Evolutionary conservation across 2,797 vertebrate species (phyloP).

Genomic region (Hybognathus amarus): DNA sequence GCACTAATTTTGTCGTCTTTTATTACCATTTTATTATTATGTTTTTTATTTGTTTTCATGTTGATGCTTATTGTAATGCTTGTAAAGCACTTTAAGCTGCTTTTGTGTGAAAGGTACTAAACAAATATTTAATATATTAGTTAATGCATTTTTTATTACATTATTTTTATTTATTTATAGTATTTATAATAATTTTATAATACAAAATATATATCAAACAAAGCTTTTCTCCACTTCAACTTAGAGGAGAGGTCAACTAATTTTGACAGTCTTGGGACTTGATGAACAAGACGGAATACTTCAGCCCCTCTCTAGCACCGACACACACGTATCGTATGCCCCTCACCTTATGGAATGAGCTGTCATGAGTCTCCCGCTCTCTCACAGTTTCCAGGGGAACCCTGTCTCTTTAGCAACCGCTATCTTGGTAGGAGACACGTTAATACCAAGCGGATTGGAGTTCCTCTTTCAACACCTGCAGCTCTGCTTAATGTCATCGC

Average conservation of each 20-base stretch:
- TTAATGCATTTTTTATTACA: not conserved
- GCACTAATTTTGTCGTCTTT: not conserved
- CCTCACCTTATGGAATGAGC: conserved; percentile 35
- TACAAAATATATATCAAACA: not conserved
- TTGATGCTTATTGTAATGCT: not conserved
- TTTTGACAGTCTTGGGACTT: not conserved
- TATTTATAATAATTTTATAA: not conserved
- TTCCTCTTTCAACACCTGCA: conserved; percentile 42
- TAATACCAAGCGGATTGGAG: conserved; percentile 8
- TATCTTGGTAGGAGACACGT: conserved; percentile 23
- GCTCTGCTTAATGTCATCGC: not conserved
- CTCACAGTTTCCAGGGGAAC: conserved; percentile 42
- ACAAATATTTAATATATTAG: not conserved
- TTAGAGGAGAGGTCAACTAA: not conserved
- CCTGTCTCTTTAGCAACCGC: conserved; percentile 40
- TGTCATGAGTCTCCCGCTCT: conserved; percentile 20
- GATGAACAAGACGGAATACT: not conserved
- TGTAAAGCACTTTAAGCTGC: not conserved
- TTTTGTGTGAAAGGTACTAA: not conserved
- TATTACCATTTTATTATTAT: not conserved
- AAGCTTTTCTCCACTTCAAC: not conserved
- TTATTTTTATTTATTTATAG: not conserved
- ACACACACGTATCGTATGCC: conserved; percentile 14
- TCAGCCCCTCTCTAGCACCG: conserved; percentile 13
- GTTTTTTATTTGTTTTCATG: not conserved